Evolutionary conservation across 2,113 vertebrate species (phyloP).

Genomic region (Plecotus auritus): DNA sequence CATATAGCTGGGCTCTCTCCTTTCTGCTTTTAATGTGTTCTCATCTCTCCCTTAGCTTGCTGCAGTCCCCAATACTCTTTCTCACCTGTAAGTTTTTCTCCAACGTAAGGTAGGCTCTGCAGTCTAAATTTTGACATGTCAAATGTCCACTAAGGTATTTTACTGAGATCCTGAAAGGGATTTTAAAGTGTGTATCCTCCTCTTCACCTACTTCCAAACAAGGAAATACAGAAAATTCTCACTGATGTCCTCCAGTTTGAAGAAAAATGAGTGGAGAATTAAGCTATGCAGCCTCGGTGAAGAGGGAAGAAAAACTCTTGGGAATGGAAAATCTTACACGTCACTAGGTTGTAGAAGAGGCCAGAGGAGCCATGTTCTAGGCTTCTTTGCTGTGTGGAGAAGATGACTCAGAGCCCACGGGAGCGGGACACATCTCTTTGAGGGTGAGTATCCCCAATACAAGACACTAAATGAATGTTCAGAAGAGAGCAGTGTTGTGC

Average conservation of each 20-base stretch:
- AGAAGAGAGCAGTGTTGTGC: neutral
- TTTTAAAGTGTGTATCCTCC: neutral
- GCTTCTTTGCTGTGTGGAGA: neutral
- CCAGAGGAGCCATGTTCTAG: neutral
- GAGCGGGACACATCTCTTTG: neutral
- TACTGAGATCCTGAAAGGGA: neutral
- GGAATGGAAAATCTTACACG: neutral
- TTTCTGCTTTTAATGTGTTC: neutral
- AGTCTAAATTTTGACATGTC: neutral
- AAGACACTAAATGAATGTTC: neutral
- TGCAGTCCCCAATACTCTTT: neutral
- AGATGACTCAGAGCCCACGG: neutral
- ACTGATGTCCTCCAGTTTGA: neutral
- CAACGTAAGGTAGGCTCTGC: neutral
- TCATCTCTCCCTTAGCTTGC: neutral
- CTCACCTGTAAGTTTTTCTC: neutral
- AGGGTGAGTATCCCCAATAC: neutral
- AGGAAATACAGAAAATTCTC: neutral
- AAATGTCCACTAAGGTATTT: neutral
- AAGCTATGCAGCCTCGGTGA: neutral
- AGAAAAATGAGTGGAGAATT: neutral
- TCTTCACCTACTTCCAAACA: neutral
- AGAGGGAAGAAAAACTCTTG: neutral
- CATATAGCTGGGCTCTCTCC: neutral
- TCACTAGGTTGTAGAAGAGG: neutral